phyloP scores from a whole-genome alignment of 2,797 vertebrate genomes.

The Channa striata region DNA sequence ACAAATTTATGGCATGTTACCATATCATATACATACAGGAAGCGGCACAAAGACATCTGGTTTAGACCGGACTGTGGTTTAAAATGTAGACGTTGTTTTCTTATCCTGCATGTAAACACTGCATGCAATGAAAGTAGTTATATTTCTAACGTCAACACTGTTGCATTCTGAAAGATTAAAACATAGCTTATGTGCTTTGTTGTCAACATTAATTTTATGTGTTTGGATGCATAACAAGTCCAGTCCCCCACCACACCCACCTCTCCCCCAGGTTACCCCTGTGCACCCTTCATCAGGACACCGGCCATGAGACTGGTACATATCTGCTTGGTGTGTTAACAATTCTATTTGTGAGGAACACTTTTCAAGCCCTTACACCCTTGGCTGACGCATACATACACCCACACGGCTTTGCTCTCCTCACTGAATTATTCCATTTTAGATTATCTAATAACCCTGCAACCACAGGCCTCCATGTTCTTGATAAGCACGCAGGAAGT shows the following conservation, averaged over 20 bases:
- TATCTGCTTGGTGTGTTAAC: slow-evolving; percentile 74
- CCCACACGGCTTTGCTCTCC: slow-evolving; percentile 69
- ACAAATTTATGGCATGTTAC: slow-evolving; percentile 27
- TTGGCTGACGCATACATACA: slow-evolving; percentile 68
- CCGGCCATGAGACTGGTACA: slow-evolving; percentile 67
- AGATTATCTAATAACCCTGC: slow-evolving; percentile 76
- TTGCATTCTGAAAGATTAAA: too few species aligned
- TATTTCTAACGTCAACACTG: too few species aligned
- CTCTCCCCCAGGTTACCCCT: slow-evolving; percentile 24
- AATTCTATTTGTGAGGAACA: slow-evolving; percentile 81
- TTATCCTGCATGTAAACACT: slow-evolving; percentile 7
- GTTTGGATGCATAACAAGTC: neutral
- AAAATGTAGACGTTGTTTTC: slow-evolving; percentile 5
- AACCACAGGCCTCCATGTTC: slow-evolving; percentile 64
- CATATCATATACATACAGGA: slow-evolving; percentile 12
- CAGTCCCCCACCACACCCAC: slow-evolving; percentile 11
- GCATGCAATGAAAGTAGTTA: too few species aligned
- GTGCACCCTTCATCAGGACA: slow-evolving; percentile 48
- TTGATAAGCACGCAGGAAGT: slow-evolving; percentile 40
- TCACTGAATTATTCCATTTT: slow-evolving; percentile 80
- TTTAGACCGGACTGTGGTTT: neutral
- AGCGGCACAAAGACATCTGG: slow-evolving; percentile 1
- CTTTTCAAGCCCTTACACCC: slow-evolving; percentile 66
- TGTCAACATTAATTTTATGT: neutral
- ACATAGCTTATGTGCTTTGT: too few species aligned